These are phyloP conservation scores for Clarias magur DNA, from an alignment of 2,113 vertebrate species.

Conservation along the genomic window DNA sequence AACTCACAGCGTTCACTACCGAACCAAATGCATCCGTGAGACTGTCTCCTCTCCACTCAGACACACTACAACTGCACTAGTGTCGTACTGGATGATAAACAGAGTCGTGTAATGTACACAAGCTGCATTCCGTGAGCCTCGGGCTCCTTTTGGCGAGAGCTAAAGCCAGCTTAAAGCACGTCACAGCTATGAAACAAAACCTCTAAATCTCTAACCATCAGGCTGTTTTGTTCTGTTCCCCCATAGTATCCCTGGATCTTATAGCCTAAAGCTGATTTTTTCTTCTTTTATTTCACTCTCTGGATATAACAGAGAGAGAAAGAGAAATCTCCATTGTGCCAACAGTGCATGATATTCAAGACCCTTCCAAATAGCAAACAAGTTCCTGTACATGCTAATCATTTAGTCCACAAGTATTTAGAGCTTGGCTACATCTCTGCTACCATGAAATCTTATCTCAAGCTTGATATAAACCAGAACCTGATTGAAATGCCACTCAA, in stretches of 20 bases:
- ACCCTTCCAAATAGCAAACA: not conserved
- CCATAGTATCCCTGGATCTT: slow-evolving; percentile 40
- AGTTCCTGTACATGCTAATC: not conserved
- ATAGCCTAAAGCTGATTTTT: not conserved
- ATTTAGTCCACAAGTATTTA: not conserved
- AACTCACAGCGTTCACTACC: not conserved
- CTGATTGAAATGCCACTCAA: not conserved
- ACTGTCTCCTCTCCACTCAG: slow-evolving; percentile 5
- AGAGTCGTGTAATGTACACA: slow-evolving; percentile 46
- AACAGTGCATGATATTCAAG: not conserved
- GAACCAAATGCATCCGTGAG: not conserved
- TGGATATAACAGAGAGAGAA: not conserved
- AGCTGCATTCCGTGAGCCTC: slow-evolving; percentile 20
- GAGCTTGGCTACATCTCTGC: not conserved
- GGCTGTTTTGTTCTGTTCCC: slow-evolving; percentile 2
- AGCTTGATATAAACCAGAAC: not conserved
- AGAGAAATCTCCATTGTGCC: not conserved
- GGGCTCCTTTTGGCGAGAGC: not conserved
- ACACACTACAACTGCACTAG: not conserved
- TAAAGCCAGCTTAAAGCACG: slow-evolving; percentile 1
- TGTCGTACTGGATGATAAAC: slow-evolving; percentile 41
- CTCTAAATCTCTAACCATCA: not conserved
- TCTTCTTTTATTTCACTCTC: not conserved
- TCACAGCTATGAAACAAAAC: slow-evolving; percentile 18
- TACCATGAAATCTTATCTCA: not conserved